Conservation (phyloP, 2,797 vertebrate genomes). For the Loris lydekkerianus region DNA sequence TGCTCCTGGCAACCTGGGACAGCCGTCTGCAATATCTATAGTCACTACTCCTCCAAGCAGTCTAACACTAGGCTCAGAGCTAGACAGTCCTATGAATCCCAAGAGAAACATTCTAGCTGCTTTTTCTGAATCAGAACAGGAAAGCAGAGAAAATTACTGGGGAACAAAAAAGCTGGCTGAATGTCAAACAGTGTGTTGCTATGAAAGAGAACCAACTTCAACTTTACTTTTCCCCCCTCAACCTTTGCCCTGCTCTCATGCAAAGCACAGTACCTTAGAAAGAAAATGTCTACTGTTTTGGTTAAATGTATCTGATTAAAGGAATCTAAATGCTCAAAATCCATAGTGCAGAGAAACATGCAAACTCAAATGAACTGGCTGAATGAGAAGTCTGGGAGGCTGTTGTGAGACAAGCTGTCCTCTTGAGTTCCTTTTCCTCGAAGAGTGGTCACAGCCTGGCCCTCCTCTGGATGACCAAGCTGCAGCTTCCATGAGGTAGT, state of each 20-base stretch:
- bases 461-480: conserved; percentile 55
- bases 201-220: conserved; percentile 92
- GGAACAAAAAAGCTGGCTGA: conserved; percentile 82
- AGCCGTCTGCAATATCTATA: not conserved
- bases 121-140: conserved; percentile 62
- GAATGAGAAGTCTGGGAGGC: conserved; percentile 72
- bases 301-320: conserved; percentile 77
- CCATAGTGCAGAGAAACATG: conserved; percentile 84
- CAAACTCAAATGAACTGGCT: conserved; percentile 77
- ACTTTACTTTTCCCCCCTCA: conserved; percentile 88
- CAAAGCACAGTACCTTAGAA: conserved; percentile 82
- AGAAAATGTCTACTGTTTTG: conserved; percentile 80
- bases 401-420: conserved; percentile 57
- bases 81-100: conserved; percentile 77
- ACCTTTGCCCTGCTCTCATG: conserved; percentile 88
- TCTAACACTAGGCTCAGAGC: conserved; percentile 75
- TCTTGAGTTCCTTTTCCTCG: conserved; percentile 25
- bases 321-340: conserved; percentile 84
- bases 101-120: conserved; percentile 53
- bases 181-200: conserved; percentile 82
- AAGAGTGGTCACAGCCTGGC: not conserved
- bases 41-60: conserved; percentile 73
- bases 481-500: conserved; percentile 63
- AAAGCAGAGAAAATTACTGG: conserved; percentile 56
- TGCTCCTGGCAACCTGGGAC: accelerated